Percentiles rank a stretch among this genome's conserved stretches.
These are phyloP conservation scores for Sitobion miscanthi DNA, from an alignment of 1,140 invertebrate species.

Conservation along the genomic window DNA sequence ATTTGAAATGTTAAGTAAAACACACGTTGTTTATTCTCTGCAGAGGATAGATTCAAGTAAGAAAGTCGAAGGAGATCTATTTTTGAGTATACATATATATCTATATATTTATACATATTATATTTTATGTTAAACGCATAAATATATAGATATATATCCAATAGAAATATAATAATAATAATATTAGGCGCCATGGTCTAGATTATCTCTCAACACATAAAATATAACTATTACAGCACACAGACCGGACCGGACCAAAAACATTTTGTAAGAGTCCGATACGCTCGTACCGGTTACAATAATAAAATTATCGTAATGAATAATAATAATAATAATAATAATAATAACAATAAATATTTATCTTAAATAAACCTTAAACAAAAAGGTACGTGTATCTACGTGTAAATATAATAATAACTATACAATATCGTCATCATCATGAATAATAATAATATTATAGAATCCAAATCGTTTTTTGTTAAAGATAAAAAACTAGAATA, in stretches of 20 bases:
- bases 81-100: conserved; percentile 24
- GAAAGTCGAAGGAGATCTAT: conserved; percentile 52
- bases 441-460: neutral
- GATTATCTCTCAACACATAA: conserved; percentile 37
- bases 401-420: conserved; percentile 24
- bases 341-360: conserved; percentile 53
- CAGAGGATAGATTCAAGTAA: conserved; percentile 30
- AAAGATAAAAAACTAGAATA: conserved; percentile 23
- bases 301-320: neutral
- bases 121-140: too few species aligned
- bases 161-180: neutral
- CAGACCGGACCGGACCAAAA: neutral
- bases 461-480: conserved; percentile 31
- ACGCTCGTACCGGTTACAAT: neutral
- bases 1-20: conserved; percentile 8
- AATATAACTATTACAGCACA: conserved; percentile 10
- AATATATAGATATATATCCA: neutral
- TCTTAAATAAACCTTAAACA: conserved; percentile 46
- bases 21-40: neutral
- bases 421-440: neutral
- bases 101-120: neutral
- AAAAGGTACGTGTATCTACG: conserved; percentile 15
- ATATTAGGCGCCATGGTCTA: conserved; percentile 41
- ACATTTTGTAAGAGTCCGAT: neutral
- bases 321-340: conserved; percentile 22